phyloP scores from a whole-genome alignment of 2,888 invertebrate genomes.

The Liopterus haemorrhoidalis region DNA sequence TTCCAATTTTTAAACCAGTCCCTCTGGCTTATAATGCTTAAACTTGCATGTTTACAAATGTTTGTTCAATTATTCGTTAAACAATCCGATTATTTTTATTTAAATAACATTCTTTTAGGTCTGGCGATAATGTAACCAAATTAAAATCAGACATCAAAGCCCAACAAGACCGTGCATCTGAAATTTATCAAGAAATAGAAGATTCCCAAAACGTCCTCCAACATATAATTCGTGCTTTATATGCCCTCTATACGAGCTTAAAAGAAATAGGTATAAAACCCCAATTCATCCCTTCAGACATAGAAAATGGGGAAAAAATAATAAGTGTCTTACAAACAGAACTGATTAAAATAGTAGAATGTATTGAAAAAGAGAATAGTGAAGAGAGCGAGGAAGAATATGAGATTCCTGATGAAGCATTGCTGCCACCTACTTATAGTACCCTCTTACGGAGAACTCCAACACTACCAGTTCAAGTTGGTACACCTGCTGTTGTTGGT shows the following conservation, averaged over 20 bases:
- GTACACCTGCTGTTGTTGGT: neutral
- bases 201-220: constrained; percentile 35
- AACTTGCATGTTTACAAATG: neutral
- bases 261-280: constrained; percentile 25
- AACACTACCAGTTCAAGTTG: constrained; percentile 39
- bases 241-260: constrained; percentile 28
- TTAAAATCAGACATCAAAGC: constrained; percentile 55
- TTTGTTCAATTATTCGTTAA: neutral
- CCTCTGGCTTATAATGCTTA: neutral
- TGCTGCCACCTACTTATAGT: constrained; percentile 42
- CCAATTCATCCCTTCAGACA: constrained; percentile 13
- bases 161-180: constrained; percentile 45
- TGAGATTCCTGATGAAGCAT: constrained; percentile 37
- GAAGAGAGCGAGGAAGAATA: constrained; percentile 27
- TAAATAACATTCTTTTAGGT: constrained; percentile 48
- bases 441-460: constrained; percentile 42
- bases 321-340: constrained; percentile 22
- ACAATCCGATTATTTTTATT: neutral
- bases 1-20: no score
- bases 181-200: constrained; percentile 41
- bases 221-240: constrained; percentile 28
- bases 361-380: constrained; percentile 10
- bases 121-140: constrained; percentile 63
- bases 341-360: constrained; percentile 16
- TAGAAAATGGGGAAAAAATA: constrained; percentile 22